Evolutionary conservation across 1,140 invertebrate species (phyloP).

Genomic region (Mya arenaria): DNA sequence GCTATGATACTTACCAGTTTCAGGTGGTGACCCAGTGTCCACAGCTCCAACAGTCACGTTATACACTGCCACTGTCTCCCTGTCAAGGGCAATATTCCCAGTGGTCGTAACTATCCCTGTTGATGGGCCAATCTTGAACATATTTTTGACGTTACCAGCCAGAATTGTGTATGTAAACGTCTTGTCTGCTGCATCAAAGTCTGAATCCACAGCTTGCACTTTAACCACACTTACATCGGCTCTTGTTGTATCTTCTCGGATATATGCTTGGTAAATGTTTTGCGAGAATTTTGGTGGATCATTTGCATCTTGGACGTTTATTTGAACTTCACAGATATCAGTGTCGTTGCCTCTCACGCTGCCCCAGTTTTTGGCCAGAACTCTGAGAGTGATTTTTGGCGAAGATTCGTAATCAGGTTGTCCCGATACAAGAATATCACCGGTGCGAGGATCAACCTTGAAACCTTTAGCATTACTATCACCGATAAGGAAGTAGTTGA

Average conservation of each 20-base stretch:
- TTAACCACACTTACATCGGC: slow-evolving; percentile 88
- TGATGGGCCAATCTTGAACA: slow-evolving; percentile 94
- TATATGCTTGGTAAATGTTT: slow-evolving; percentile 87
- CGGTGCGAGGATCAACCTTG: slow-evolving; percentile 91
- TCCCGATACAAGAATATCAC: slow-evolving; percentile 88
- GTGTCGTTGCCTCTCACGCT: slow-evolving; percentile 96
- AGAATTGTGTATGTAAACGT: slow-evolving; percentile 96
- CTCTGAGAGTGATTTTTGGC: slow-evolving; percentile 93
- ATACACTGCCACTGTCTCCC: slow-evolving; percentile 90
- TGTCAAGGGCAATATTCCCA: slow-evolving; percentile 87
- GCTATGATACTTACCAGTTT: slow-evolving; percentile 86
- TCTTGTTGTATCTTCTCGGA: slow-evolving; percentile 90
- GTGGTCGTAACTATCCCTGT: slow-evolving; percentile 79
- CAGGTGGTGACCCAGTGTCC: slow-evolving; percentile 90
- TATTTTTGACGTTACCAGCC: slow-evolving; percentile 89
- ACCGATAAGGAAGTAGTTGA: slow-evolving; percentile 96
- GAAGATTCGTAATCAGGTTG: slow-evolving; percentile 94
- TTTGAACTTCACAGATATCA: slow-evolving; percentile 95
- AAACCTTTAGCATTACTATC: slow-evolving; percentile 96
- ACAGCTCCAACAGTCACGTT: slow-evolving; percentile 93
- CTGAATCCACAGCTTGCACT: slow-evolving; percentile 94
- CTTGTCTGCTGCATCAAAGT: slow-evolving; percentile 94
- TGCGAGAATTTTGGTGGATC: slow-evolving; percentile 95
- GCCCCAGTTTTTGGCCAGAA: slow-evolving; percentile 96
- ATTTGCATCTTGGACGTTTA: slow-evolving; percentile 96